A percentile compares a stretch with the other conserved stretches of the same genome.
phyloP scores from a whole-genome alignment of 2,113 vertebrate genomes.

The Rhinopomastus cyanomelas region DNA sequence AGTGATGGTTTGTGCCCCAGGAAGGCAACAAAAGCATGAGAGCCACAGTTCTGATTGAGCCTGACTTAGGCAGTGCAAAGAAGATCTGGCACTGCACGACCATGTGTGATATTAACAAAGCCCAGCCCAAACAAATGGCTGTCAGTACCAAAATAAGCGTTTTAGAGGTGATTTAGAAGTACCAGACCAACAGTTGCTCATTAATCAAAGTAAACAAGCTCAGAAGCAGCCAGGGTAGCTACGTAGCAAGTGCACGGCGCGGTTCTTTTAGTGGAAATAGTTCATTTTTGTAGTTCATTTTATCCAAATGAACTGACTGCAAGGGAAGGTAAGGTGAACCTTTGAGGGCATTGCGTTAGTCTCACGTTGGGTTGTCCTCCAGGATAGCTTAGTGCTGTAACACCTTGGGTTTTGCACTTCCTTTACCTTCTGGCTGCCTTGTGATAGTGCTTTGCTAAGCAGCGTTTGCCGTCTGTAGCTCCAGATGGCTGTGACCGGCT shows the following conservation, averaged over 20 bases:
- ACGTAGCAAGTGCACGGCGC: neutral
- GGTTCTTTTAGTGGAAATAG: neutral
- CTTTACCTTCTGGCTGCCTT: conserved; percentile 46
- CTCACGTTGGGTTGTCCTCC: neutral
- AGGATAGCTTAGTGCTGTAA: neutral
- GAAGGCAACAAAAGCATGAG: neutral
- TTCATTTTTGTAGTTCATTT: neutral
- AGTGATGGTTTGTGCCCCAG: neutral
- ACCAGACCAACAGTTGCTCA: neutral
- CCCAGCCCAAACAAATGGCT: neutral
- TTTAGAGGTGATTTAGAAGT: neutral
- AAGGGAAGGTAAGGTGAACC: neutral
- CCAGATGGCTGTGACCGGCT: conserved; percentile 67
- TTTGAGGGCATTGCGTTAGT: neutral
- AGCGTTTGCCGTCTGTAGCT: conserved; percentile 60
- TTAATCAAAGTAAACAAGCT: conserved; percentile 9
- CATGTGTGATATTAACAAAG: neutral
- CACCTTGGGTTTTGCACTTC: conserved; percentile 26
- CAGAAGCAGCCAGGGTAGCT: neutral
- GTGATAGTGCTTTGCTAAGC: conserved; percentile 58
- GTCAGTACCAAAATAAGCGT: neutral
- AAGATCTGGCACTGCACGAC: neutral
- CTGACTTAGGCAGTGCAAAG: neutral
- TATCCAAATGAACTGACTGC: neutral
- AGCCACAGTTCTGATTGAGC: neutral